Percentiles rank a stretch among this genome's conserved stretches.
Conservation (phyloP, 2,113 vertebrate genomes). For the Urocolius indicus region DNA sequence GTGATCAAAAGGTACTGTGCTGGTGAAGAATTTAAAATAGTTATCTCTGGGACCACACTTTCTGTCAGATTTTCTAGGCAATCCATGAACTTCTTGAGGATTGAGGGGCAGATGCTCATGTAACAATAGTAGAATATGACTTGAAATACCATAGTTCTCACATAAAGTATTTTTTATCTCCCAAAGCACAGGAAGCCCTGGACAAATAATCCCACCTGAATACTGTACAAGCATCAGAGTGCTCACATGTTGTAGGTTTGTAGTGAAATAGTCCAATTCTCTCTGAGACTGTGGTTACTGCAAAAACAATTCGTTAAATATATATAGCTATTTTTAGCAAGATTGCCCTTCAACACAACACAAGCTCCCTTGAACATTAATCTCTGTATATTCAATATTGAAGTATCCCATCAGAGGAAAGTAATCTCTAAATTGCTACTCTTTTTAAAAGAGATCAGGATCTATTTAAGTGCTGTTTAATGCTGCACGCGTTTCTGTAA, state of each 20-base stretch:
- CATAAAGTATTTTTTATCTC: background rate
- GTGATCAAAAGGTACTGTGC: background rate
- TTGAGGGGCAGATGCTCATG: background rate
- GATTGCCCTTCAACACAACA: background rate
- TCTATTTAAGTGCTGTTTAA: slow-evolving; percentile 26
- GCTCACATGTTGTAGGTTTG: background rate
- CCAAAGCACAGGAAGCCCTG: background rate
- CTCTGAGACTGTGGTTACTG: background rate
- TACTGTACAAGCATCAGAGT: background rate
- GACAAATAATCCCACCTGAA: background rate
- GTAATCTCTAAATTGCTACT: slow-evolving; percentile 28
- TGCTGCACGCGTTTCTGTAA: slow-evolving; percentile 2
- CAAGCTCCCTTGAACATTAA: slow-evolving; percentile 4
- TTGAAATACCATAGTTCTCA: background rate
- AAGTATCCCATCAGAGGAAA: slow-evolving; percentile 20
- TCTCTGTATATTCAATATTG: slow-evolving; percentile 34
- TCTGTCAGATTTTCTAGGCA: background rate
- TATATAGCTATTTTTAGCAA: slow-evolving; percentile 24
- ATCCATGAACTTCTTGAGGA: background rate
- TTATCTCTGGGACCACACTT: background rate
- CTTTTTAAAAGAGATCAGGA: background rate
- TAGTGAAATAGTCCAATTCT: background rate
- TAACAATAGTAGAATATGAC: background rate
- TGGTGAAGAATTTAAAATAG: background rate
- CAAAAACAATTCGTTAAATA: background rate